These are phyloP conservation scores for Petrocephalus zakoni DNA, from an alignment of 2,113 vertebrate genomes.

Conservation along the genomic window DNA sequence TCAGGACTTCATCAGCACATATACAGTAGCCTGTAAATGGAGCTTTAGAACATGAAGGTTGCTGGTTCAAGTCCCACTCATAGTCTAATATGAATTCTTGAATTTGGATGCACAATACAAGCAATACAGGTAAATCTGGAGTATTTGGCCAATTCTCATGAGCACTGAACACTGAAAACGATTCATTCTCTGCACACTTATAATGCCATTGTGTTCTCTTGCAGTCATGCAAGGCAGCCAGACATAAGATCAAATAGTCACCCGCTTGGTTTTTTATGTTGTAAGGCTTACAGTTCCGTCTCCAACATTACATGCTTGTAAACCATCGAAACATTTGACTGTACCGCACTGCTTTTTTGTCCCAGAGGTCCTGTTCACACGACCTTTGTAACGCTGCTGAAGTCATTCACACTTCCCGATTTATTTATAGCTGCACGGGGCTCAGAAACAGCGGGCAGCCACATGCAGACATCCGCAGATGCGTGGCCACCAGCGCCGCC, in stretches of 20 bases:
- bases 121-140: too few species aligned
- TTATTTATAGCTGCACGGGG: neutral
- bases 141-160: neutral
- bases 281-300: neutral
- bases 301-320: neutral
- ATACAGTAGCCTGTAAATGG: neutral
- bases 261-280: neutral
- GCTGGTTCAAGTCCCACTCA: neutral
- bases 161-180: neutral
- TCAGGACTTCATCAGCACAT: neutral
- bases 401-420: neutral
- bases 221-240: neutral
- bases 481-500: neutral
- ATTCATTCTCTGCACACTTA: neutral
- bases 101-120: too few species aligned
- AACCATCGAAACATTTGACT: neutral
- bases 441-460: neutral
- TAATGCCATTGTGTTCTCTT: neutral
- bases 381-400: neutral
- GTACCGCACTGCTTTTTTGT: neutral
- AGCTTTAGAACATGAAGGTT: neutral
- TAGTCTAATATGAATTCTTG: neutral
- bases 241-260: neutral
- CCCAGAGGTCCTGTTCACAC: neutral
- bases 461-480: neutral